Conservation (phyloP, 2,113 vertebrate genomes). For the Callipepla californica region DNA sequence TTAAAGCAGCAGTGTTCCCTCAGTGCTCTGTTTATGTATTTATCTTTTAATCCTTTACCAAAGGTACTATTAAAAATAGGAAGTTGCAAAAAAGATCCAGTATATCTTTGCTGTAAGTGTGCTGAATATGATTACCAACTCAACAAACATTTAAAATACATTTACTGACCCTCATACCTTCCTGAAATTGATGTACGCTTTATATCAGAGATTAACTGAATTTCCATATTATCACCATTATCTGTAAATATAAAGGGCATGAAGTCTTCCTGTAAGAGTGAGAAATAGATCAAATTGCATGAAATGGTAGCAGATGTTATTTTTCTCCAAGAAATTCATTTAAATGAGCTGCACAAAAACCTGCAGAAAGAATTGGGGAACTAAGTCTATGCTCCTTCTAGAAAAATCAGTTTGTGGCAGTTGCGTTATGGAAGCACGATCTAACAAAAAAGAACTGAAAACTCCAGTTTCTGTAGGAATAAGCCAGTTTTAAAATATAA, state of each 20-base stretch:
- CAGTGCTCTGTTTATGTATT: not conserved
- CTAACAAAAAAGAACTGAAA: slow-evolving; percentile 23
- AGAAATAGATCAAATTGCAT: slow-evolving; percentile 24
- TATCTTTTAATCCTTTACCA: not conserved
- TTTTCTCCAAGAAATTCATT: slow-evolving; percentile 56
- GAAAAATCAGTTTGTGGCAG: slow-evolving; percentile 34
- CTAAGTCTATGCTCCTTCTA: slow-evolving; percentile 17
- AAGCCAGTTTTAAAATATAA: slow-evolving; percentile 9
- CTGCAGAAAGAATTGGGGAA: not conserved
- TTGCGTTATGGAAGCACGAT: not conserved
- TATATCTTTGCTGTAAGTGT: not conserved
- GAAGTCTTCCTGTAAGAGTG: slow-evolving; percentile 29
- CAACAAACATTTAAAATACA: slow-evolving; percentile 29
- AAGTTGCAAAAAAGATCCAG: not conserved
- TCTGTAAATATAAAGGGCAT: slow-evolving; percentile 44
- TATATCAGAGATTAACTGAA: slow-evolving; percentile 31
- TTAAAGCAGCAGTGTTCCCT: rapidly evolving
- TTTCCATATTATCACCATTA: slow-evolving; percentile 51
- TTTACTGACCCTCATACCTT: not conserved
- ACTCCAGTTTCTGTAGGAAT: not conserved
- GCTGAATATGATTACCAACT: not conserved
- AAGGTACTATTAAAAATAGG: not conserved
- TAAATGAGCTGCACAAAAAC: slow-evolving; percentile 43
- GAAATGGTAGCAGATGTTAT: slow-evolving; percentile 56
- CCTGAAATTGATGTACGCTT: slow-evolving; percentile 20